phyloP scores from a whole-genome alignment of 2,888 invertebrate species.

The Dromius quadrimaculatus region DNA sequence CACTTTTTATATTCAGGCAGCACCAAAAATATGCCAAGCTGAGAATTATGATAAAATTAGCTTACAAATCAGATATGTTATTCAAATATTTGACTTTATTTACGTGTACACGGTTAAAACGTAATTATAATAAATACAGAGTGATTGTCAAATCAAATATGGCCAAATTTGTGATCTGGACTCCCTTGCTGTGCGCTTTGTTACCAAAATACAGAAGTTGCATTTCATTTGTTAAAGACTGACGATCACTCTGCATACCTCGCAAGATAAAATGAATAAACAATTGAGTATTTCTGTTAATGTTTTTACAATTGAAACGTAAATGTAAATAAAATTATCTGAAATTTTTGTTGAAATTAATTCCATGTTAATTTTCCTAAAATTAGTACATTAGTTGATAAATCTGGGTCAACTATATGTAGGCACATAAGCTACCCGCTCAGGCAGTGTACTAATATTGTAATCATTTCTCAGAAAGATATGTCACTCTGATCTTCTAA shows the following conservation, averaged over 20 bases:
- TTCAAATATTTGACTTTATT: conserved; percentile 39
- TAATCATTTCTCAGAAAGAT: conserved; percentile 18
- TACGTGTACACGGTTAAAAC: conserved; percentile 35
- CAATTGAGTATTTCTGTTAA: conserved; percentile 32
- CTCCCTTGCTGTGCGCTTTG: no score
- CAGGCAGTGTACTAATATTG: conserved; percentile 51
- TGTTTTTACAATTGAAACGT: conserved; percentile 23
- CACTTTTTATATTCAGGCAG: conserved; percentile 28
- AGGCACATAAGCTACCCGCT: conserved; percentile 47
- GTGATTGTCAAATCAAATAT: not conserved
- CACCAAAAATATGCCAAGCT: conserved; percentile 43
- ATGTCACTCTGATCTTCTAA: not conserved
- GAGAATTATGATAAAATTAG: conserved; percentile 32
- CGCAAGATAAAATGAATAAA: conserved; percentile 26
- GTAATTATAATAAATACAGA: not conserved
- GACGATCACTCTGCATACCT: conserved; percentile 1
- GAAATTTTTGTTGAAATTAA: conserved; percentile 39
- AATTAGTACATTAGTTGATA: conserved; percentile 52
- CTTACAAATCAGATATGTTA: conserved; percentile 45
- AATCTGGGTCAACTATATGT: conserved; percentile 47
- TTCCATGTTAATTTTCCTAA: conserved; percentile 42
- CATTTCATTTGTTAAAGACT: no score
- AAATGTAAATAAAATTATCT: conserved; percentile 34
- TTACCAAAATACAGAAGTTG: no score
- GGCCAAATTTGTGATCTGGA: no score